Base-by-base conservation (phyloP, 2,113 vertebrate genomes). In the Cheirogaleus medius region DNA sequence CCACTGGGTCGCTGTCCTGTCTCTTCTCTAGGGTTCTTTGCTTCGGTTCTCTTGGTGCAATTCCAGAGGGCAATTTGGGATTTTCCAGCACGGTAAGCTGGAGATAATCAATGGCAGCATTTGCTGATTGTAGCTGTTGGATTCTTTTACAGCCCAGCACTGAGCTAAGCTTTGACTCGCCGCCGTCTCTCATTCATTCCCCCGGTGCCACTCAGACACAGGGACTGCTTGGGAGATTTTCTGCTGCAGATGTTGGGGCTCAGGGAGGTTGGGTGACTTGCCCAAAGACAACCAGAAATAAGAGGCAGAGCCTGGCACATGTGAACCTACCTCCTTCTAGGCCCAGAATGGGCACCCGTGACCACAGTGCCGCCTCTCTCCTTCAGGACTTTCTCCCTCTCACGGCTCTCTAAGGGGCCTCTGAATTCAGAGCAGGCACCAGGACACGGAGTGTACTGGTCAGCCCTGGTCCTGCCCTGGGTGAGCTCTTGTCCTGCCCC, bases 321-420 rank as follows among this genome's bases (percentile, higher is more conserved):
- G 14, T 0, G 4, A 17, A 6, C 25, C 20, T 4, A 4, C 7
- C 32, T 47, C 42, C 32, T 47, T 9, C 44, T 2, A 5, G 17
- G 64, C 23, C 47, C 25, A 21, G 6, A 37, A 18, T 25, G 17
- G 17, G 13, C 42, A 10, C 3, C 0, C 20, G 32, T 1, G 21
- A 3, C 9, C 5, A 0, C 44, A 15, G 25, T 3, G 37, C 85
- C 13, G 37, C 58, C 20, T n/a, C 10, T 0, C 37, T 39, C 44
- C 32, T 44, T 23, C 3, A 23, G 80, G 64, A 20, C 2, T 15
- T 52, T 80, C 25, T 74, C 34, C 60, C 9, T 8, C 4, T 0
- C 7, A 44, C 47, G 29, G 25, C 58, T 37, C 21, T 37, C 64
- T 12, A 6, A 3, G 44, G 27, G 32, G 37, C 42, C 42, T 83